These are phyloP conservation scores for Amblyteles armatorius DNA, from an alignment of 2,888 invertebrate genomes.

Conservation along the genomic window DNA sequence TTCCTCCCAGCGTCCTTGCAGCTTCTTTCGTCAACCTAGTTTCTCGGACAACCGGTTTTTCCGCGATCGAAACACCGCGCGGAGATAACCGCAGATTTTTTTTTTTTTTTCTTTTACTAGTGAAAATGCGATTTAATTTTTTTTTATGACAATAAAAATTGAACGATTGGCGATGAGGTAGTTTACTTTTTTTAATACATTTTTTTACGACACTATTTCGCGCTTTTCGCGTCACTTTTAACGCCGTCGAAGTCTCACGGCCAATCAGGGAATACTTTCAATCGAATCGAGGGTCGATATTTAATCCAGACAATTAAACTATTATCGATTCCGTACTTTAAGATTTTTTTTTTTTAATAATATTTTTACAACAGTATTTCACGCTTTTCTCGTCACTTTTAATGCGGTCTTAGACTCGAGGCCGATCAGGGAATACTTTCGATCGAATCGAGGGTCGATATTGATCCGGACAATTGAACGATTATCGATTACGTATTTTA, in stretches of 20 bases:
- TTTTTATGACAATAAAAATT: background rate
- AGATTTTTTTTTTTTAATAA: background rate
- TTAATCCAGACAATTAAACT: background rate
- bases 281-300: conserved; percentile 19
- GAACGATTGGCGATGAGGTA: background rate
- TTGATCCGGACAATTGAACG: background rate
- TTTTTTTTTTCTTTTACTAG: background rate
- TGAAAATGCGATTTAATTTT: background rate
- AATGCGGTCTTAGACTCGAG: too few species aligned
- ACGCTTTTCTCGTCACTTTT: background rate
- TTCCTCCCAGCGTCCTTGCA: conserved; percentile 41
- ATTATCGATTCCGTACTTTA: background rate
- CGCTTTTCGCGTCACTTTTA: background rate
- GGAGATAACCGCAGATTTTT: background rate
- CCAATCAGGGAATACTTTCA: background rate
- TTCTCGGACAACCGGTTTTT: conserved; percentile 51
- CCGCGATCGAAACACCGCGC: background rate
- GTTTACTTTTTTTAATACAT: background rate
- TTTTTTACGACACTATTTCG: background rate
- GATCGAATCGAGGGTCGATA: conserved; percentile 15
- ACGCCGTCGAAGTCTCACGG: too few species aligned
- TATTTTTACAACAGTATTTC: background rate
- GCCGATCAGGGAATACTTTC: background rate
- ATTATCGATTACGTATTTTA: background rate
- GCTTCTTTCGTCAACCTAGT: conserved; percentile 40